A percentile compares a stretch with the other conserved stretches of the same genome.
Evolutionary conservation across 2,797 vertebrate genomes (phyloP).

Genomic region (Otus scops): DNA sequence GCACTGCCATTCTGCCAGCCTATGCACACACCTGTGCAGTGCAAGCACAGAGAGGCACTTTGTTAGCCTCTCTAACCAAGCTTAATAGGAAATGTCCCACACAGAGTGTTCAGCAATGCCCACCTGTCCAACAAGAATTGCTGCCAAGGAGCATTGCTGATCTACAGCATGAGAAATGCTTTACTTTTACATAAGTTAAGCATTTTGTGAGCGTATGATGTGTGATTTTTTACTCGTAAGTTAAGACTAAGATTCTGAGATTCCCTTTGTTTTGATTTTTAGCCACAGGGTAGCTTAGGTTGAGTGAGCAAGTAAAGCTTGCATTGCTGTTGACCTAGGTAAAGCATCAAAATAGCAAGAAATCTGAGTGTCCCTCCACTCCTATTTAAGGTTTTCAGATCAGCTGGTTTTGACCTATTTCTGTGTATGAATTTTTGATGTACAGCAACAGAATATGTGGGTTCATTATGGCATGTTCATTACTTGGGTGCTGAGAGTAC

Average conservation of each 20-base stretch:
- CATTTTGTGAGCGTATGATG: not conserved
- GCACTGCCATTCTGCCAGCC: not conserved
- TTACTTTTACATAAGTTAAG: not conserved
- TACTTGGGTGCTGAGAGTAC: not conserved
- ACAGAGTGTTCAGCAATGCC: not conserved
- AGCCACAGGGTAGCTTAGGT: not conserved
- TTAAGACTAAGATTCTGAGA: not conserved
- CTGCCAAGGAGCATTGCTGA: not conserved
- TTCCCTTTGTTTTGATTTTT: not conserved
- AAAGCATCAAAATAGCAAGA: not conserved
- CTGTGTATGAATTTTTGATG: not conserved
- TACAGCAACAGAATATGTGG: not conserved
- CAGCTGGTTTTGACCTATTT: not conserved
- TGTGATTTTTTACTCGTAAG: not conserved
- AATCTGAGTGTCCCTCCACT: not conserved
- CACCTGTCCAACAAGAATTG: not conserved
- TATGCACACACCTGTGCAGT: rapidly evolving
- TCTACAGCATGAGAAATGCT: not conserved
- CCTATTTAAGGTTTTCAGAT: not conserved
- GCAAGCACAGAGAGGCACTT: not conserved
- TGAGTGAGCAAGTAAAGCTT: not conserved
- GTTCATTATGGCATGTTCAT: not conserved
- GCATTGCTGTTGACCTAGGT: rapidly evolving
- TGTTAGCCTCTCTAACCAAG: not conserved
- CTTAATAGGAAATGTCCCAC: not conserved